phyloP scores from a whole-genome alignment of 1,140 invertebrate species.

The Bombus picipes region DNA sequence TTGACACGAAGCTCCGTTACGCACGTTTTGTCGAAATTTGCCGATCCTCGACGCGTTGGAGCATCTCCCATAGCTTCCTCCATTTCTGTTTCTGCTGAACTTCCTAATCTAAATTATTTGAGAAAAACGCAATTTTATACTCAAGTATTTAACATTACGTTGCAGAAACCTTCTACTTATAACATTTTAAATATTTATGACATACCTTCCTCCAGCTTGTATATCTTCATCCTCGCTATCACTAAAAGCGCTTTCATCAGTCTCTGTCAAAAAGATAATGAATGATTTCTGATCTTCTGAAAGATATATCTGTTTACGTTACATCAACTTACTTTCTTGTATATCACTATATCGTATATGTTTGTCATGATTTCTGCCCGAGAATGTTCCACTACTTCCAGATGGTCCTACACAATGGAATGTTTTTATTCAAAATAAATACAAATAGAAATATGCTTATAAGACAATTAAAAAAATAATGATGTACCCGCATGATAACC shows the following conservation, averaged over 20 bases:
- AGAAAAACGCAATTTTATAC: not conserved
- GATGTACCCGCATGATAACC: slow-evolving; percentile 74
- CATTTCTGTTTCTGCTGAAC: slow-evolving; percentile 77
- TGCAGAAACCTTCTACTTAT: not conserved
- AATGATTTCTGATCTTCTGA: slow-evolving; percentile 20
- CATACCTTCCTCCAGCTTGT: slow-evolving; percentile 71
- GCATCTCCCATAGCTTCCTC: slow-evolving; percentile 75
- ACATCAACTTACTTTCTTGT: slow-evolving; percentile 72
- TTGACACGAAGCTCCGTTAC: slow-evolving; percentile 83
- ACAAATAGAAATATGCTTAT: not conserved
- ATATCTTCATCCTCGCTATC: slow-evolving; percentile 81
- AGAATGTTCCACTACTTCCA: slow-evolving; percentile 59
- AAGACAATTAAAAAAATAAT: not conserved
- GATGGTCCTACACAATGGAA: slow-evolving; percentile 65
- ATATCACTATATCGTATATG: slow-evolving; percentile 63
- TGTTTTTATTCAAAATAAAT: not conserved
- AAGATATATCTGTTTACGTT: slow-evolving; percentile 15
- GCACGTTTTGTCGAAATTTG: slow-evolving; percentile 69
- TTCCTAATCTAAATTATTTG: slow-evolving; percentile 64
- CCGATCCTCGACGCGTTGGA: slow-evolving; percentile 62
- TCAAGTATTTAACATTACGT: not conserved
- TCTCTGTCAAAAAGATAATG: slow-evolving; percentile 68
- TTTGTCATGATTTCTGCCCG: slow-evolving; percentile 70
- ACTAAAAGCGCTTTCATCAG: slow-evolving; percentile 77
- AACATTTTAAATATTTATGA: not conserved